A percentile compares a stretch with the other conserved stretches of the same genome.
Conservation (phyloP, 2,797 vertebrate species). For the Lithobates pipiens region DNA sequence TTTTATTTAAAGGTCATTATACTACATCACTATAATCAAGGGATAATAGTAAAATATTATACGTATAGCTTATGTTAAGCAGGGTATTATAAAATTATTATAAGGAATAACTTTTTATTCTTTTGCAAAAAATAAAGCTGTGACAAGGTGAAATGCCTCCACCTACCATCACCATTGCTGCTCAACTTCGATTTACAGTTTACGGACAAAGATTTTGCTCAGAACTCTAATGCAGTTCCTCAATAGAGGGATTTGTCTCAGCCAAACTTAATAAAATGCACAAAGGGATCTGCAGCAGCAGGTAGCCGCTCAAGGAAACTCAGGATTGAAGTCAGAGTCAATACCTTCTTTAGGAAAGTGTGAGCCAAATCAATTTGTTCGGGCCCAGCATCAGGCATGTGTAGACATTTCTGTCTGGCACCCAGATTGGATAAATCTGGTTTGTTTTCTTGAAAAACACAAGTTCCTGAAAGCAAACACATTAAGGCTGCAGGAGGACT, state of each 20-base stretch:
- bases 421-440: conserved; percentile 81
- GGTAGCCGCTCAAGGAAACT: conserved; percentile 74
- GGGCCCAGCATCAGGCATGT: conserved; percentile 79
- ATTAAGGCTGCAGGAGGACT: conserved; percentile 82
- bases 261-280: conserved; percentile 65
- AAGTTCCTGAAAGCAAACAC: conserved; percentile 84
- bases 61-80: too few species aligned
- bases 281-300: conserved; percentile 73
- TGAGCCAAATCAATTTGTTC: conserved; percentile 83
- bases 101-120: too few species aligned
- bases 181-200: conserved; percentile 19
- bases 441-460: conserved; percentile 82
- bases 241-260: conserved; percentile 62
- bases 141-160: neutral
- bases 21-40: too few species aligned
- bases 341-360: conserved; percentile 78
- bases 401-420: conserved; percentile 79
- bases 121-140: too few species aligned
- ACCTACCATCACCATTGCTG: neutral
- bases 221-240: conserved; percentile 49
- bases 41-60: too few species aligned
- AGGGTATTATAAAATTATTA: too few species aligned
- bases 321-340: conserved; percentile 77
- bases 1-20: too few species aligned
- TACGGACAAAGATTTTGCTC: conserved; percentile 31